Base-by-base conservation (phyloP, 2,888 invertebrate genomes). In the Watsonalla cultraria region DNA sequence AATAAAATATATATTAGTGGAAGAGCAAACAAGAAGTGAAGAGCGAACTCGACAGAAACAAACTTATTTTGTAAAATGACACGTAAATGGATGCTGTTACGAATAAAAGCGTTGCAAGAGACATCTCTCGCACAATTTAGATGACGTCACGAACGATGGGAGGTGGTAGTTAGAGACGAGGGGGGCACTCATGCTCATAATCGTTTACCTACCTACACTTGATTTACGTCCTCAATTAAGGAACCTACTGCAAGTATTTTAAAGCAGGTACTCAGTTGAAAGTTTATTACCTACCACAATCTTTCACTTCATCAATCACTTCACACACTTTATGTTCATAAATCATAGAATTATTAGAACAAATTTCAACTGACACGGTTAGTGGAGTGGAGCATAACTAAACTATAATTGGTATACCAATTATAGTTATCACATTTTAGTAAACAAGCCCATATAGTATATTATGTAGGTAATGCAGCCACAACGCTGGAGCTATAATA, bases 211-310 rank as follows among this genome's bases (percentile, higher is more conserved):
- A 24, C 24, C 24, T 24, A 64, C 63, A 62, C 60, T 61, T 65
- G 67, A 73, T 76, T 72, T 69, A 68, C 69, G 62, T 62, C 58
- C 66, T 63, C 51, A 54, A 59, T 62, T 75, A 72, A 75, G 67
- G 70, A 75, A 66, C 56, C 4, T 24, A 24, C 24, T 24, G 24
- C 24, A 24, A 24, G 24, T 24, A 24, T 24, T 24, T 24, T 24
- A 24, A 24, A 24, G 24, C 24, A 24, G 24, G 24, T 24, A 24
- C 24, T 24, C 24, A 24, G 24, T 24, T 24, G 24, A 24, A 24
- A 24, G 24, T 24, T 24, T 24, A 24, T 24, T 24, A 24, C 24
- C 24, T 24, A 24, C 24, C 24, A 24, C 24, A 24, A 24, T 24
- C n/a, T n/a, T n/a, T n/a, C n/a, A n/a, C n/a, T n/a, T n/a, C n/a